These are phyloP conservation scores for Theretra japonica DNA, from an alignment of 2,888 invertebrate species.

Conservation along the genomic window DNA sequence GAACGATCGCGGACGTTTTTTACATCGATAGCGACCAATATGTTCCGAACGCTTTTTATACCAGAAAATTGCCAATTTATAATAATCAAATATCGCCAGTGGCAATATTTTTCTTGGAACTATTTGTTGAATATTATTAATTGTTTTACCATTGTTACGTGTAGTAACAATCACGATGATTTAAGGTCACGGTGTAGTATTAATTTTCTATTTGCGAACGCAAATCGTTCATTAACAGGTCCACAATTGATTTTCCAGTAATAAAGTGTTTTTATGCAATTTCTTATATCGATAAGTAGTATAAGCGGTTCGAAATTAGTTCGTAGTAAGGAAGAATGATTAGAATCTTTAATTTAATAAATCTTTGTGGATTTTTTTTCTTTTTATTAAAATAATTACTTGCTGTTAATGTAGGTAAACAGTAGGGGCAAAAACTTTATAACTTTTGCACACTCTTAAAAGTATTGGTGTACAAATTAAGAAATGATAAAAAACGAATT, in stretches of 20 bases:
- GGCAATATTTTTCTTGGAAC: not conserved
- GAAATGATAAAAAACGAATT: too few relatives aligned
- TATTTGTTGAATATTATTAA: not conserved
- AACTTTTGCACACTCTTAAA: too few relatives aligned
- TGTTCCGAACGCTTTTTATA: not conserved
- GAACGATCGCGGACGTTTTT: slow-evolving; percentile 4
- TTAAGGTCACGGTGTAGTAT: not conserved
- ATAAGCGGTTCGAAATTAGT: not conserved
- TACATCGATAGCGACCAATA: not conserved
- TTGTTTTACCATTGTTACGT: not conserved
- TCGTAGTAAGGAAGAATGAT: not conserved
- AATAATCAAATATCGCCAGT: slow-evolving; percentile 10
- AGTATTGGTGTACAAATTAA: too few relatives aligned
- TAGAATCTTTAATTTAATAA: not conserved
- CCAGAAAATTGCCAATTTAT: not conserved
- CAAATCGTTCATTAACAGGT: slow-evolving; percentile 12
- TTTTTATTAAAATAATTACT: too few relatives aligned
- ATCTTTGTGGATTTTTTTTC: too few relatives aligned
- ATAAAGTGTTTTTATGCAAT: slow-evolving; percentile 32
- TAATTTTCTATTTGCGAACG: slow-evolving; percentile 24
- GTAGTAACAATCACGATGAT: not conserved
- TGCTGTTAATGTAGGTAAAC: too few relatives aligned
- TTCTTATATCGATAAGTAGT: not conserved
- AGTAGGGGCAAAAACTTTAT: too few relatives aligned
- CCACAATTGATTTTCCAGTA: slow-evolving; percentile 23